These are phyloP conservation scores for Loxodonta africana DNA, from an alignment of 2,113 vertebrate genomes.

Conservation along the genomic window DNA sequence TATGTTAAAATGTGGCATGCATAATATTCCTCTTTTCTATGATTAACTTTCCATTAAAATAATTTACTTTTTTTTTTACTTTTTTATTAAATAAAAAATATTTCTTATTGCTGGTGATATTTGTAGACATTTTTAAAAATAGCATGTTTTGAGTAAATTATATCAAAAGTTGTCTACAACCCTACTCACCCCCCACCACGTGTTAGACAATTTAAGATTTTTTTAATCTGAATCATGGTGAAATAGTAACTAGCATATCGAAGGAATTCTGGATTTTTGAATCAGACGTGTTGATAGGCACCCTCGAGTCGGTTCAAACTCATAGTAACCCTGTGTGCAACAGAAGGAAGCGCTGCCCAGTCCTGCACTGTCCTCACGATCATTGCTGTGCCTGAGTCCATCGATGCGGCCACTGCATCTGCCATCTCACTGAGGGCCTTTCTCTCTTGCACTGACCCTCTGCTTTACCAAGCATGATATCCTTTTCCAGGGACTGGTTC, in stretches of 20 bases:
- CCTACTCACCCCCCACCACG: background rate
- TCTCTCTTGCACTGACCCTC: no score
- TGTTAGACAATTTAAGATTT: slow-evolving; percentile 13
- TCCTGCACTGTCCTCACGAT: no score
- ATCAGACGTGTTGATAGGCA: background rate
- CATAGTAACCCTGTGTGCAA: no score
- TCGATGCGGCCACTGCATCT: no score
- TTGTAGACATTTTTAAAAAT: slow-evolving; percentile 20
- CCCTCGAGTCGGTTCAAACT: no score
- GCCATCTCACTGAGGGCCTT: no score
- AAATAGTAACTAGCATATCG: slow-evolving; percentile 14
- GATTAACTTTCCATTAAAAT: background rate
- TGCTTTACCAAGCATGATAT: no score
- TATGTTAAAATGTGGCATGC: background rate
- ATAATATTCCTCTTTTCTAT: background rate
- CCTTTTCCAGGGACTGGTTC: no score
- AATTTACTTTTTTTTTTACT: slow-evolving; percentile 18
- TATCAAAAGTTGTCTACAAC: background rate
- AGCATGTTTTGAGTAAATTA: slow-evolving; percentile 10
- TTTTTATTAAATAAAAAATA: slow-evolving; percentile 39
- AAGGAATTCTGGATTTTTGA: background rate
- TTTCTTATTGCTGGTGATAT: slow-evolving; percentile 10
- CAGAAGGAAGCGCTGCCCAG: no score
- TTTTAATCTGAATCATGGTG: background rate
- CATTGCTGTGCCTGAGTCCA: no score